Percentiles rank a stretch among this genome's conserved stretches.
phyloP scores from a whole-genome alignment of 2,797 vertebrate species.

The Sebastes alutus region DNA sequence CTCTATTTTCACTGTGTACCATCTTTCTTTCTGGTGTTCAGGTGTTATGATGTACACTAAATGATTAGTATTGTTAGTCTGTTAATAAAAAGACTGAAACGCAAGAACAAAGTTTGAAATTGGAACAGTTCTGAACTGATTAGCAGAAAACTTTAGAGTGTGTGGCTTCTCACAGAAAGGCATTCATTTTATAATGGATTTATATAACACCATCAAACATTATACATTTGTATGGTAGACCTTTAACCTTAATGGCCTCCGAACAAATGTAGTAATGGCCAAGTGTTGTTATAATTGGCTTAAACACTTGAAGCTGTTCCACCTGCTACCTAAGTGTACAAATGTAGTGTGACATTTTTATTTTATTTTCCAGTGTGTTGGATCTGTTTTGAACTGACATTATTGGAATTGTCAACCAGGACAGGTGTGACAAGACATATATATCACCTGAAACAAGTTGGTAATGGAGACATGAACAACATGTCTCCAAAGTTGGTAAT shows the following conservation, averaged over 20 bases:
- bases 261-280: not conserved
- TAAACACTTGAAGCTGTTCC: not conserved
- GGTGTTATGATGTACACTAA: not conserved
- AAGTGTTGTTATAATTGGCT: not conserved
- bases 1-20: no score
- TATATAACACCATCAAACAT: not conserved
- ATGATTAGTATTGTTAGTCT: not conserved
- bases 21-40: no score
- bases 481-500: no score
- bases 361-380: not conserved
- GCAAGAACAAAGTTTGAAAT: not conserved
- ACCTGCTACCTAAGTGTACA: not conserved
- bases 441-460: not conserved
- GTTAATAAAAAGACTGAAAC: not conserved
- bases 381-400: not conserved
- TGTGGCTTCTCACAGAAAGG: not conserved
- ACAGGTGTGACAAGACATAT: not conserved
- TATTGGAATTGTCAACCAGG: not conserved
- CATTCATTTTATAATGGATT: not conserved
- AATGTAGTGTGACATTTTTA: not conserved
- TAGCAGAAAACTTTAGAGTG: not conserved
- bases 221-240: not conserved
- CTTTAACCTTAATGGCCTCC: not conserved
- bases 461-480: not conserved
- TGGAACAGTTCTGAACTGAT: not conserved